Base-by-base conservation (phyloP, 2,113 vertebrate genomes). In the Proterorhinus semilunaris region DNA sequence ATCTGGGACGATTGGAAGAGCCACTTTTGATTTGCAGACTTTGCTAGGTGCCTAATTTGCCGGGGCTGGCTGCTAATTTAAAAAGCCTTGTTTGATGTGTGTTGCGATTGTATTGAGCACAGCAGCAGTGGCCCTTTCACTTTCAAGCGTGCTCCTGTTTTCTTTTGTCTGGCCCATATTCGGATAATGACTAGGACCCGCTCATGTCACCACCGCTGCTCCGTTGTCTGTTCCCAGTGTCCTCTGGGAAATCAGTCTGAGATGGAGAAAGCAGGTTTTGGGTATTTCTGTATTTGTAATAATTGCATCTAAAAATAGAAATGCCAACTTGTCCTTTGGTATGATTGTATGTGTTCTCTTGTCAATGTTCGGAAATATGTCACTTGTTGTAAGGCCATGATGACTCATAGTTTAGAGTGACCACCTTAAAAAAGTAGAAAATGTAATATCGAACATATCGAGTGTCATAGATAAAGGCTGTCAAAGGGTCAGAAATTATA, bases 41-140 rank as follows among this genome's bases (percentile, higher is more conserved):
- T 80, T 81, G 81, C 79, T 71, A 80, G 82, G 82, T 84, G 80
- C 72, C 86, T 90, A 68, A 88, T 91, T 90, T 86, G 84, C 72
- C 9, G 66, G 27, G 78, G 84, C 75, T 67, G 79, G 74, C 71
- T 75, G 69, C 78, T 88, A 85, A 88, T 91, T 89, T 88, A 82
- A 84, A 36, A 83, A 64, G 80, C 21, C 7, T 36, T 47, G 80
- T 89, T 90, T 89, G 90, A 90, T 87, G 86, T 83, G 53, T 83
- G 53, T 75, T 61, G 44, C 70, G 65, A 81, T 83, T 75, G 68
- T 68, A 64, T 73, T 11, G 68, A 79, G 76, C 45, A 2, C 76
- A 74, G 73, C 27, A 36, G 27, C 63, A 51, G 10, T 69, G 75
- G 83, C 73, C 81, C 78, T 83, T 76, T 71, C 74, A 74, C 43